These are phyloP conservation scores for Macropus fuliginosus DNA, from an alignment of 2,797 vertebrate genomes.

Conservation along the genomic window DNA sequence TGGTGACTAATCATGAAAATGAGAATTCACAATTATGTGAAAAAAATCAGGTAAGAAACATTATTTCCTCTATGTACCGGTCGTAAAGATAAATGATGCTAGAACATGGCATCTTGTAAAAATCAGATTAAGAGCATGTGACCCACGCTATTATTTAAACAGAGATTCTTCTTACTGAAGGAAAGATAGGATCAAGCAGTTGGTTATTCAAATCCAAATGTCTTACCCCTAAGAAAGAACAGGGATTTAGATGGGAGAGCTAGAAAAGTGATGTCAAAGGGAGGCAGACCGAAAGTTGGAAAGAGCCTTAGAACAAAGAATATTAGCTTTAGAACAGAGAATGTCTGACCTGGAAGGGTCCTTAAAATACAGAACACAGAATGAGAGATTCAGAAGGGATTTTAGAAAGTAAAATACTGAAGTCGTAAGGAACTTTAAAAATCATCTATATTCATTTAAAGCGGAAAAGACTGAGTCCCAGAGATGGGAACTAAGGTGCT, in stretches of 20 bases:
- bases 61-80: neutral
- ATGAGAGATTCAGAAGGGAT: neutral
- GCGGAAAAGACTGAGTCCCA: neutral
- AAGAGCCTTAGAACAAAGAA: neutral
- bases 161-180: neutral
- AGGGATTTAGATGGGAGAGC: neutral
- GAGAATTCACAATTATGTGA: slow-evolving; percentile 18
- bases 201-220: neutral
- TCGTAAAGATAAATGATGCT: neutral
- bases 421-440: neutral
- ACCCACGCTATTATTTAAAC: neutral
- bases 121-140: neutral
- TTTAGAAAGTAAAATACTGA: neutral
- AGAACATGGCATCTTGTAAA: neutral
- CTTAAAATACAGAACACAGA: neutral
- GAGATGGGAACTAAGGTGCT: neutral
- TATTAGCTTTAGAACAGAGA: neutral
- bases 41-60: neutral
- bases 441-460: neutral
- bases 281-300: neutral
- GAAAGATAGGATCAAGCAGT: neutral
- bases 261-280: neutral
- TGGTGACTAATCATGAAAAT: slow-evolving; percentile 13
- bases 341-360: neutral
- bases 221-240: neutral